Evolutionary conservation across 2,888 invertebrate species (phyloP).

Genomic region (Morpho deidamia): DNA sequence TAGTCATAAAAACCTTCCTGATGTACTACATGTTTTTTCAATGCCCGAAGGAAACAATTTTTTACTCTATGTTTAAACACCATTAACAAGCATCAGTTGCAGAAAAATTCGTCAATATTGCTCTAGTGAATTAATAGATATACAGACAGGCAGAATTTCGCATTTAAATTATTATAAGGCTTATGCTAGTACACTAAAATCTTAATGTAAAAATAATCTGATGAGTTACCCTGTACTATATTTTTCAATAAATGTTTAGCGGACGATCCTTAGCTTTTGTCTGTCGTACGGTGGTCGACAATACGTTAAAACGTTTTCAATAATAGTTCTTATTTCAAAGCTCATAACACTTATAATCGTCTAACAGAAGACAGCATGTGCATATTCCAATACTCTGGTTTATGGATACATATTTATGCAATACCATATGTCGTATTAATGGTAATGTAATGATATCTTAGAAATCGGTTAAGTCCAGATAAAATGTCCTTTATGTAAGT

Average conservation of each 20-base stretch:
- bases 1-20: too few relatives aligned
- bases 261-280: constrained; percentile 49
- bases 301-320: not conserved
- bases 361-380: not conserved
- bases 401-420: constrained; percentile 42
- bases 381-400: constrained; percentile 32
- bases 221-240: constrained; percentile 25
- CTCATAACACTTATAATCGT: not conserved
- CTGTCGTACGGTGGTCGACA: constrained; percentile 19
- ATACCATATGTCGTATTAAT: constrained; percentile 42
- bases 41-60: too few relatives aligned
- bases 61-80: too few relatives aligned
- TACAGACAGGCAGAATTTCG: too few relatives aligned
- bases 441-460: constrained; percentile 25
- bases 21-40: too few relatives aligned
- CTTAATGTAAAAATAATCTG: constrained; percentile 16
- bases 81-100: too few relatives aligned
- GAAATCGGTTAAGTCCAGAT: constrained; percentile 23
- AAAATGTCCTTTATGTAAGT: constrained; percentile 17
- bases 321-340: not conserved
- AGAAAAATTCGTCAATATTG: too few relatives aligned
- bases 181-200: too few relatives aligned
- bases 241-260: constrained; percentile 34
- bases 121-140: too few relatives aligned
- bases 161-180: too few relatives aligned